Base-by-base conservation (phyloP, 2,888 invertebrate species). In the Aphrophora alni region DNA sequence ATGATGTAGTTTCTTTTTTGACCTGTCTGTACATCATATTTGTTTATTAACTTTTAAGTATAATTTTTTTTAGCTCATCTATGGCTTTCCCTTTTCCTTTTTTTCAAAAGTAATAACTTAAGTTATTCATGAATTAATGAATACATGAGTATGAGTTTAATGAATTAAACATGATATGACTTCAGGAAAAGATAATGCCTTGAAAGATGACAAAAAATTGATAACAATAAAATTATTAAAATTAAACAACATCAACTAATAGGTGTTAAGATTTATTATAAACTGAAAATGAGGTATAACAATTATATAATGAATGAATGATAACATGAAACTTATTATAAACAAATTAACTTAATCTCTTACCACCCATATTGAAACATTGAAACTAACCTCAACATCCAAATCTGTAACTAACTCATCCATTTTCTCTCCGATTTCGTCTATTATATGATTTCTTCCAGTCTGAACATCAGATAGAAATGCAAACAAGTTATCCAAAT, bases 401-500 rank as follows among this genome's bases (percentile, higher is more conserved):
- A 96, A 88, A 87, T 96, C 95, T 86, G 94, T 94, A 0, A 95
- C 95, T 3, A 96, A 90, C 84, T 94, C 92, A 87, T 95, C 93
- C 95, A 96, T 95, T 85, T 94, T 93, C 86, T 94, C 94, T 0
- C 95, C 95, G 69, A 96, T 95, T 88, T 96, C 95, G 17, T 95
- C 95, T 78, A 96, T 93, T 24, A 93, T 89, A 74, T 92, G 92
- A 86, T 89, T 89, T 17, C 90, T 89, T 80, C 90, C 90, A 0
- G 90, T 89, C 82, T 91, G 91, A 59, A 95, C 94, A 85, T 97
- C 97, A 0, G 95, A 95, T 26, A 97, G 90, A 89, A 97, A 97
- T 81, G 96, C 96, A 89, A 97, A 97, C 85, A 97, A 89, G 88
- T 96, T 96, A 88, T 97, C 97, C 86, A 97, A 89, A 87, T 97